These are phyloP conservation scores for Argya squamiceps DNA, from an alignment of 2,797 vertebrate species.

Conservation along the genomic window DNA sequence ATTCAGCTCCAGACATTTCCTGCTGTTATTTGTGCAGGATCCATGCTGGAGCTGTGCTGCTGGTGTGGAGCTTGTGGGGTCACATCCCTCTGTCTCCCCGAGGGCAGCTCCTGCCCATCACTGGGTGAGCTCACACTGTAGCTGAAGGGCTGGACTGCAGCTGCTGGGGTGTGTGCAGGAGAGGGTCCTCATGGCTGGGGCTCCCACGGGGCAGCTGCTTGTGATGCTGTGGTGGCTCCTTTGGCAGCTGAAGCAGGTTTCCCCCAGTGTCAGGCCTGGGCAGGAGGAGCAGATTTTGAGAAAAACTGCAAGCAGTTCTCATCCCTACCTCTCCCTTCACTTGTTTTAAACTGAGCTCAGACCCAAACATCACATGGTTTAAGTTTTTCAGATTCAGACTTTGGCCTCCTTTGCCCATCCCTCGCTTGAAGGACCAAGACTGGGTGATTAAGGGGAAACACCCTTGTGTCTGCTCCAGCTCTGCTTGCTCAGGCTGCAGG, in stretches of 20 bases:
- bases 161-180: background rate
- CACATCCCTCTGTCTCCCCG: fast-evolving
- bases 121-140: background rate
- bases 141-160: fast-evolving
- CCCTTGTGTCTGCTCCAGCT: background rate
- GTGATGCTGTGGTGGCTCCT: background rate
- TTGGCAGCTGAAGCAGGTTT: background rate
- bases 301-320: background rate
- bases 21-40: background rate
- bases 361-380: background rate
- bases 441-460: background rate
- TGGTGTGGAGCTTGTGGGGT: background rate
- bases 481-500: background rate
- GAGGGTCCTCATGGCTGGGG: background rate
- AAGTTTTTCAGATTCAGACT: background rate
- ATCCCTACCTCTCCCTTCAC: background rate
- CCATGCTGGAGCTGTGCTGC: background rate
- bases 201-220: fast-evolving
- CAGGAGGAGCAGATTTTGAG: background rate
- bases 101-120: background rate
- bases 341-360: background rate
- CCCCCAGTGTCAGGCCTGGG: background rate
- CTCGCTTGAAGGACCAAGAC: background rate
- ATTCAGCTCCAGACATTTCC: background rate
- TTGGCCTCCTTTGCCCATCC: background rate